Evolutionary conservation across 37 sponge, comb jelly and placozoan genomes (phyloP).

Genomic region (Oscarella lobularis): DNA sequence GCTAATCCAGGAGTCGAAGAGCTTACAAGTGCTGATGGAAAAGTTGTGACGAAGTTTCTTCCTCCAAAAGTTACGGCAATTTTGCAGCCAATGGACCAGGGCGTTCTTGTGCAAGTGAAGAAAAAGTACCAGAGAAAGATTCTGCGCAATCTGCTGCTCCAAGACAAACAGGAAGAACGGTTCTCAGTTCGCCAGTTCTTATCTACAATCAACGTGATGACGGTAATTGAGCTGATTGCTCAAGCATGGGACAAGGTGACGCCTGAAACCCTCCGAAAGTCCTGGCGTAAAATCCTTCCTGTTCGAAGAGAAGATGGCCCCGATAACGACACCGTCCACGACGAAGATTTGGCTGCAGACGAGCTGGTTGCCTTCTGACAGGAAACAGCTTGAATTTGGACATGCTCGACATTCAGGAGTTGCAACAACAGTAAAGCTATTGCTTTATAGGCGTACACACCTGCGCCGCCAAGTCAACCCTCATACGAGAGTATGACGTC

Average conservation of each 20-base stretch:
- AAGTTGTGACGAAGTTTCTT: slow-evolving; percentile 30
- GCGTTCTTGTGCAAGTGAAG: slow-evolving; percentile 36
- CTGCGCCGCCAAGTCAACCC: too few species aligned
- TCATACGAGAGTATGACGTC: too few species aligned
- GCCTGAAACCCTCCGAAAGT: background rate
- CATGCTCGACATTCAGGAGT: background rate
- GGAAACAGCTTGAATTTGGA: slow-evolving; percentile 1
- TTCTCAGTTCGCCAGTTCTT: slow-evolving; percentile 24
- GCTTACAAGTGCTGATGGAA: slow-evolving; percentile 23
- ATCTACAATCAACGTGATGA: slow-evolving; percentile 29
- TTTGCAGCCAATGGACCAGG: slow-evolving; percentile 78
- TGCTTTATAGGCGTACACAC: too few species aligned
- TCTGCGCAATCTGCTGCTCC: too few species aligned
- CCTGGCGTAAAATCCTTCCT: slow-evolving; percentile 13
- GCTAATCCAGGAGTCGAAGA: slow-evolving; percentile 39
- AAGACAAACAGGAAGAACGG: slow-evolving; percentile 34
- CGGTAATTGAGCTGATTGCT: slow-evolving; percentile 14
- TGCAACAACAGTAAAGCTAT: too few species aligned
- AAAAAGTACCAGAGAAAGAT: slow-evolving; percentile 35
- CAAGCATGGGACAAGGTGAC: slow-evolving; percentile 19
- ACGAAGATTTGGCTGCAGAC: background rate
- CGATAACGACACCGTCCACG: background rate
- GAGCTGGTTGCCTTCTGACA: background rate
- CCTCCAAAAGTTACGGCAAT: slow-evolving; percentile 57
- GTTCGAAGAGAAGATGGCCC: background rate